Base-by-base conservation (phyloP, 2,797 vertebrate species). In the Anniella stebbinsi region DNA sequence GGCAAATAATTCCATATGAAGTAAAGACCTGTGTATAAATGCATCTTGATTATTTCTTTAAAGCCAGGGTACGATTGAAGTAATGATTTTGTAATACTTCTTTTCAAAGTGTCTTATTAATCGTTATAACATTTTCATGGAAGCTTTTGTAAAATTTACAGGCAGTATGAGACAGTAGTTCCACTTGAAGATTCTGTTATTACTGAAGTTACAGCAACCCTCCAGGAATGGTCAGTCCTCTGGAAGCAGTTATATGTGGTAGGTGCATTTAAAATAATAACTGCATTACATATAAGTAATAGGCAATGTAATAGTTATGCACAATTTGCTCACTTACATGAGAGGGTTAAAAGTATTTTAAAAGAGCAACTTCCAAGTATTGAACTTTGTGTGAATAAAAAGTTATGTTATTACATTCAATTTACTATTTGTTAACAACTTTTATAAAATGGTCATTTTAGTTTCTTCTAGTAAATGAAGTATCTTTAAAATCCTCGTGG, bases 201-300 rank as follows among this genome's bases (percentile, higher is more conserved):
- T 73, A 98, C 98, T 0, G 99, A 99, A 96, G 98, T 99, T 93
- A 99, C 98, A 80, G 97, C 97, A 0, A 99, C 99, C 0, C 98
- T 99, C 78, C 98, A 99, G 95, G 99, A 99, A 96, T 99, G 99
- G 99, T 97, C 98, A 12, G 96, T 98, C 28, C 97, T 99, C 17
- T 99, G 99, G 99, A 99, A 99, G 91, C 98, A 99, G 95, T 98
- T 99, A 33, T 99, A 99, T 91, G 99, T 99, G 98, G 99, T 99
- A 96, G 98, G 98, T 98, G 51, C 33, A 84, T 15, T 51, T 18
- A 91, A 81, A 90, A 41, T n/a, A 85, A 36, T 30, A 25, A 38
- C 51, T 23, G 25, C 2, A 38, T 45, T 45, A 41, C 51, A 11
- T n/a, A 28, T 51, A 73, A 81, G 25, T 73, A 73, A 48, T 45